Evolutionary conservation across 2,113 vertebrate species (phyloP), one percentile per base, ranked within the genome.

Genomic region (Burhinus bistriatus): DNA sequence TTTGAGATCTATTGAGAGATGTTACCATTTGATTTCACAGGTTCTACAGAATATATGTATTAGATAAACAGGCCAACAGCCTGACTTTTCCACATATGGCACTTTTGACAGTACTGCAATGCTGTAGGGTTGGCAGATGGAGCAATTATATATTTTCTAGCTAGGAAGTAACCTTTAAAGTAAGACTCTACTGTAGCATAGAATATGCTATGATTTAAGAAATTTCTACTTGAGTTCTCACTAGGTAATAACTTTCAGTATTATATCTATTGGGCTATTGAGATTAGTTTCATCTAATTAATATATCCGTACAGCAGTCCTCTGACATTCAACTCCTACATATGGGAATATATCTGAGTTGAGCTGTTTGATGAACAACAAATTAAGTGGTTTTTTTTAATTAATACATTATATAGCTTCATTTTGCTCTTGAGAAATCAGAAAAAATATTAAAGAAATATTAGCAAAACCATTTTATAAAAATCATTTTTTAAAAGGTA

Each of bases 41-140:
- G 73, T 95, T 97, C 80, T 87, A 62, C 12, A 30, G 68, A 38
- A 87, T 87, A 62, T 78, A 27, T 87, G 36, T 94, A 93, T 94
- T 94, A 93, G 69, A 89, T 96, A 97, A 96, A 96, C 77, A 96
- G 94, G 80, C 54, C 83, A 97, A 94, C 77, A 93, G 38, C 55
- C 73, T 93, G 89, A 95, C 75, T 96, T 96, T 92, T 93, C 71
- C 65, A 69, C 95, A 96, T 97, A 97, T 96, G 97, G 96, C 32
- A 70, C 30, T 95, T 94, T 47, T 94, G 91, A 97, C 64, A 88
- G 91, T 77, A 93, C 49, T 82, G 49, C 23, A 51, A 51, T 25
- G 92, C 85, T 96, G 77, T 86, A 96, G 94, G 92, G 68, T 87
- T 95, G 90, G 85, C 97, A 98, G 97, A 97, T 97, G 97, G 97